A percentile compares a stretch with the other conserved stretches of the same genome.
phyloP scores from a whole-genome alignment of 2,888 invertebrate species.

The Plusia festucae region DNA sequence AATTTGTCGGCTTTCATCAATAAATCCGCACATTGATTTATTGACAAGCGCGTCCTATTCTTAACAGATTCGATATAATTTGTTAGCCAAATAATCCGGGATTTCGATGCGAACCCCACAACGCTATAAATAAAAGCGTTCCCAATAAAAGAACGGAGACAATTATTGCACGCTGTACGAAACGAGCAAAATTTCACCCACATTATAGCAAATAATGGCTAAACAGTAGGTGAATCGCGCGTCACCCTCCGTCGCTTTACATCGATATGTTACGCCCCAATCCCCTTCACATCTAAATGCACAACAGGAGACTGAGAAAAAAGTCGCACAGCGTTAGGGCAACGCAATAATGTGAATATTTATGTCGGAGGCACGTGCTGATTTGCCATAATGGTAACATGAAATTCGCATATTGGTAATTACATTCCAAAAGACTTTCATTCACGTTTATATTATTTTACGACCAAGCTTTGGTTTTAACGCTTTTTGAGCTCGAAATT shows the following conservation, averaged over 20 bases:
- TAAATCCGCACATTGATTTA: slow-evolving; percentile 86
- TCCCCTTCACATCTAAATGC: slow-evolving; percentile 86
- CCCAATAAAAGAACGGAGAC: slow-evolving; percentile 82
- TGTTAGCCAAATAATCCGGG: slow-evolving; percentile 89
- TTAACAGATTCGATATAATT: slow-evolving; percentile 87
- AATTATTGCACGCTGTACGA: slow-evolving; percentile 83
- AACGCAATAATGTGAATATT: slow-evolving; percentile 87
- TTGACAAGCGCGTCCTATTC: slow-evolving; percentile 85
- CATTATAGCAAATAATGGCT: slow-evolving; percentile 88
- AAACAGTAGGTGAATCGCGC: slow-evolving; percentile 82
- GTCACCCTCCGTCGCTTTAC: slow-evolving; percentile 79
- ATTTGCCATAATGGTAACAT: slow-evolving; percentile 81
- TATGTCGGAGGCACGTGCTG: slow-evolving; percentile 87
- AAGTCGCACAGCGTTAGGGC: slow-evolving; percentile 76
- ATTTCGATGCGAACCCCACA: slow-evolving; percentile 78
- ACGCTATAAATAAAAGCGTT: slow-evolving; percentile 72
- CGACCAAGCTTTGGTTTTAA: slow-evolving; percentile 22
- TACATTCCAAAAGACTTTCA: slow-evolving; percentile 65
- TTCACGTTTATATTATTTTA: slow-evolving; percentile 42
- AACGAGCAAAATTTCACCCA: slow-evolving; percentile 87
- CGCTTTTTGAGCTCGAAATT: slow-evolving; percentile 30
- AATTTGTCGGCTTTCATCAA: slow-evolving; percentile 80
- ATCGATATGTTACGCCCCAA: slow-evolving; percentile 84
- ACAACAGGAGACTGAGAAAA: slow-evolving; percentile 84
- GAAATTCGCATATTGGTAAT: slow-evolving; percentile 86